Evolutionary conservation across 2,797 vertebrate species (phyloP), one percentile per base, ranked within the genome.

Genomic region (Steatocranus sp.): DNA sequence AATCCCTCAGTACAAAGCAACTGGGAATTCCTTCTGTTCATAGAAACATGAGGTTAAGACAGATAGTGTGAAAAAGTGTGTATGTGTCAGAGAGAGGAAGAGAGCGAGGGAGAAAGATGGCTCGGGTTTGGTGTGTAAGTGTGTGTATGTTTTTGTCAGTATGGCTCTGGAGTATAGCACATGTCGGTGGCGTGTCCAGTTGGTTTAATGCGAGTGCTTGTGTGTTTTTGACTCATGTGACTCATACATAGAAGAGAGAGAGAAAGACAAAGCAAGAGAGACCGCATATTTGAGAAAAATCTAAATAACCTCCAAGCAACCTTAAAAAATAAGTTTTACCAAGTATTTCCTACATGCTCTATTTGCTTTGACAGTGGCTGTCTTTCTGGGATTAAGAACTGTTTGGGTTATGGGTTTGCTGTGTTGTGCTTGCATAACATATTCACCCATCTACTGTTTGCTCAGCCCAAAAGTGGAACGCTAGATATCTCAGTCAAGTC

Each of bases 21-120:
- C 11, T 11, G 91, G 88, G 89, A 89, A 84, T 86, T 90, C 58
- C 76, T 53, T 83, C 75, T 79, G 53, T 88, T 87, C 80, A 85
- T 78, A 81, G 81, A 88, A 91, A 91, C 82, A 82, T 74, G 75
- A 86, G 82, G 83, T 88, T 81, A 56, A 83, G 25, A 76, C 66
- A 84, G 80, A 75, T 50, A 70, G 84, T 89, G 83, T 87, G 74
- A 86, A 87, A 74, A 43, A 56, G 63, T 74, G 76, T 81, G 79
- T 81, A 8, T 49, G 51, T 86, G 41, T 84, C 56, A 50, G 76
- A 79, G 61, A 75, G 32, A 18, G 12, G 11, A 25, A 58, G 58
- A 32, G 4, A 61, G 73, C 8, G 23, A 79, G 41, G 23, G 10
- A 41, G 82, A 83, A 84, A 86, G 83, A 89, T 85, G 84, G 78